Evolutionary conservation across 1,140 invertebrate genomes (phyloP).

Genomic region (Aphelenchoides avenae): DNA sequence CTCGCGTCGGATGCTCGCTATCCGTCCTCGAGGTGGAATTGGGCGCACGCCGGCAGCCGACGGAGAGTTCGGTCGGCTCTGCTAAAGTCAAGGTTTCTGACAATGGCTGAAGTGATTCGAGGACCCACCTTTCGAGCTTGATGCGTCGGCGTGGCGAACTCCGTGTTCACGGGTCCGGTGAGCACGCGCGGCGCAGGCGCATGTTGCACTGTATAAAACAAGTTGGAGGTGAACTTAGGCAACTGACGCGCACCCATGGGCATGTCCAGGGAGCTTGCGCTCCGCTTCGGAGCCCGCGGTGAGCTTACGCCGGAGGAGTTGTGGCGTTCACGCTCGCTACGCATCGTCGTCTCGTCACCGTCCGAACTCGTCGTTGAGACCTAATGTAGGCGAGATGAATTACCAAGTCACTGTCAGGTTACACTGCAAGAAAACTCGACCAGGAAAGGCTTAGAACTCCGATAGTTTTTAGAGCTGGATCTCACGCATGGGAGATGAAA

Average conservation of each 20-base stretch:
- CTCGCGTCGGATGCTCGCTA: constrained; percentile 40
- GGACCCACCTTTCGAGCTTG: constrained; percentile 10
- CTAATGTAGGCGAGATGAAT: too few species aligned
- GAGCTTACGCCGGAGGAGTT: too few species aligned
- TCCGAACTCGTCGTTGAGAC: too few species aligned
- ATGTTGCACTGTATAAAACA: constrained; percentile 3
- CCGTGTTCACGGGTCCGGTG: constrained; percentile 10
- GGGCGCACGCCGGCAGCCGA: constrained; percentile 3
- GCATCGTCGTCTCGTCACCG: too few species aligned
- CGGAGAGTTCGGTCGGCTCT: constrained; percentile 43
- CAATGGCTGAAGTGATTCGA: constrained; percentile 6
- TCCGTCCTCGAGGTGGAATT: constrained; percentile 16
- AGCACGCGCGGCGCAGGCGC: constrained; percentile 5
- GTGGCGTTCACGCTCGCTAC: too few species aligned
- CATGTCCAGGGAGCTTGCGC: too few species aligned
- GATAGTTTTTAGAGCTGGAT: too few species aligned
- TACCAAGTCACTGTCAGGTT: too few species aligned
- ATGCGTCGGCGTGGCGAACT: constrained; percentile 18
- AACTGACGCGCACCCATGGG: background rate
- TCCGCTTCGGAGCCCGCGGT: too few species aligned
- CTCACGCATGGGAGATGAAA: too few species aligned
- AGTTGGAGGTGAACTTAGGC: constrained; percentile 9
- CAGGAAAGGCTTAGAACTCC: too few species aligned
- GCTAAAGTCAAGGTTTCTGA: constrained; percentile 14
- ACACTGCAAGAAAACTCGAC: too few species aligned